Evolutionary conservation across 2,888 invertebrate genomes (phyloP).

Genomic region (Xanthostigma xanthostigma): DNA sequence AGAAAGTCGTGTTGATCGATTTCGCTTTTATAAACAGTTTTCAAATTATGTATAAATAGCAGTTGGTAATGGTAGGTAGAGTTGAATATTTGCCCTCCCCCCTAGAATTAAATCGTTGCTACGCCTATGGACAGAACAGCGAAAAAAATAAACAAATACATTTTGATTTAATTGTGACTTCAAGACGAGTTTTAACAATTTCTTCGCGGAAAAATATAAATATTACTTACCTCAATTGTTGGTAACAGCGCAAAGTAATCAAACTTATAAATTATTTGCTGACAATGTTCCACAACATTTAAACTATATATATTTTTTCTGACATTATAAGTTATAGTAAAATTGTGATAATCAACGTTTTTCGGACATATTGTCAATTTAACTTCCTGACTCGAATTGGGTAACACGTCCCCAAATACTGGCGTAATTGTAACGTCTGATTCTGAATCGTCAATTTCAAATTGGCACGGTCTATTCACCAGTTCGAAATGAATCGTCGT

Average conservation of each 20-base stretch:
- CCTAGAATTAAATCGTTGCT: too few relatives aligned
- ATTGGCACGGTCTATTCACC: conserved; percentile 11
- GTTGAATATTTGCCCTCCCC: too few relatives aligned
- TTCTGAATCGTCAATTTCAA: conserved; percentile 11
- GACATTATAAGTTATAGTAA: conserved; percentile 1
- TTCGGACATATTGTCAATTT: background rate
- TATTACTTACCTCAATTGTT: background rate
- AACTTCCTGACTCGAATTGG: background rate
- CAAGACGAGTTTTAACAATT: background rate
- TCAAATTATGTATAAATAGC: too few relatives aligned
- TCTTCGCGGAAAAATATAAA: background rate
- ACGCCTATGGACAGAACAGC: too few relatives aligned
- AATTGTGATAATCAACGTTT: background rate
- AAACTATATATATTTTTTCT: conserved; percentile 1
- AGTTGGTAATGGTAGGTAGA: too few relatives aligned
- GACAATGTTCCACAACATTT: background rate
- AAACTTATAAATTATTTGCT: background rate
- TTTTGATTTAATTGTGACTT: background rate
- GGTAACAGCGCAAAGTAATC: conserved; percentile 2
- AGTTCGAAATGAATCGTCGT: conserved; percentile 25
- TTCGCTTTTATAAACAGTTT: too few relatives aligned
- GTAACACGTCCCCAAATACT: background rate
- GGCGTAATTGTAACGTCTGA: conserved; percentile 18
- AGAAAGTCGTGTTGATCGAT: too few relatives aligned
- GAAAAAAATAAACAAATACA: too few relatives aligned